These are phyloP conservation scores for Troilus luridus DNA, from an alignment of 2,888 invertebrate species.

Conservation along the genomic window DNA sequence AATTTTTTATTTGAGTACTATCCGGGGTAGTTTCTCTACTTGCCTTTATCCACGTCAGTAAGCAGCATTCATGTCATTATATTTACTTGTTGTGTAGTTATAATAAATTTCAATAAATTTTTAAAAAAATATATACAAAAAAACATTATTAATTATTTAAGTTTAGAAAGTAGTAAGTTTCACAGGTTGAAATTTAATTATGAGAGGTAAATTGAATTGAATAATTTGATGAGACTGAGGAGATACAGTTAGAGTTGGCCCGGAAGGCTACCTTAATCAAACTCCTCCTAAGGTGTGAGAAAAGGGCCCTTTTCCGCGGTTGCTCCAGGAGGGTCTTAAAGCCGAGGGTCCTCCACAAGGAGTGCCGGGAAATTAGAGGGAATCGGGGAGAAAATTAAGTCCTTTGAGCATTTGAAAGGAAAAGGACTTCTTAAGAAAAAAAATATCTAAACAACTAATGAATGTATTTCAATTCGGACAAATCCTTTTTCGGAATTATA, in stretches of 20 bases:
- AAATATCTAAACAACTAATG: background rate
- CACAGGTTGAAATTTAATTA: background rate
- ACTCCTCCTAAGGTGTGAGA: background rate
- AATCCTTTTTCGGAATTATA: too few relatives aligned
- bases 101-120: too few relatives aligned
- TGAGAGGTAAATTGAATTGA: background rate
- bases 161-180: background rate
- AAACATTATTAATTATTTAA: too few relatives aligned
- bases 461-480: background rate
- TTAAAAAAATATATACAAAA: too few relatives aligned
- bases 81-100: too few relatives aligned
- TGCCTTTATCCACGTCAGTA: too few relatives aligned
- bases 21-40: too few relatives aligned
- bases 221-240: background rate
- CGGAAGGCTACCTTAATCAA: background rate
- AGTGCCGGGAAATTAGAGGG: background rate
- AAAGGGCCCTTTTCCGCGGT: background rate
- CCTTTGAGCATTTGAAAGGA: background rate
- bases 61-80: too few relatives aligned
- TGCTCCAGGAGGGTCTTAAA: background rate
- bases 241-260: background rate
- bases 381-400: background rate
- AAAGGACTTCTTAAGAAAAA: background rate
- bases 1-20: too few relatives aligned
- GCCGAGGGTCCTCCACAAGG: background rate